Conservation (phyloP, 2,888 invertebrate species). For the Sycophila texana region DNA sequence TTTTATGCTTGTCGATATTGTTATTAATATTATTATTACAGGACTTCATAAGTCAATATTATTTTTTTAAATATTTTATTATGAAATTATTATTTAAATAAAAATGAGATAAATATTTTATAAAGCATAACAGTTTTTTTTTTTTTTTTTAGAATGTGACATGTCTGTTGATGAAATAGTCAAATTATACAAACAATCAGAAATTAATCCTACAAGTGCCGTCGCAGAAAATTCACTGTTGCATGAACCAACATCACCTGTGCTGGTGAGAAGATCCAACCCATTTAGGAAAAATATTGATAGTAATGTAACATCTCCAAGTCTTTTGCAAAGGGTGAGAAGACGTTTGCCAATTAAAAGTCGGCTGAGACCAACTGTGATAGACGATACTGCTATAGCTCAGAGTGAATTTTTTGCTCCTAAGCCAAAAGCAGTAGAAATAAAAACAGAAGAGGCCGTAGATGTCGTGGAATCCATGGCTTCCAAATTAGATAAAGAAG, state of each 20-base stretch:
- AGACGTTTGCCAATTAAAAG: slow-evolving; percentile 62
- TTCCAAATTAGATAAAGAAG: slow-evolving; percentile 47
- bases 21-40: background rate
- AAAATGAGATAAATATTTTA: too few species aligned
- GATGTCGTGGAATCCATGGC: slow-evolving; percentile 49
- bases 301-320: slow-evolving; percentile 66
- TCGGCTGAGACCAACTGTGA: slow-evolving; percentile 66
- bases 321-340: slow-evolving; percentile 64
- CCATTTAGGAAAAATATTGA: slow-evolving; percentile 63
- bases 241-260: slow-evolving; percentile 59
- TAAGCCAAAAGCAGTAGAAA: slow-evolving; percentile 15
- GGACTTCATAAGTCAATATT: background rate
- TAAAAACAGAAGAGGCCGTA: slow-evolving; percentile 22
- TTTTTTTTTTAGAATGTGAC: slow-evolving; percentile 39
- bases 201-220: slow-evolving; percentile 13
- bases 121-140: background rate
- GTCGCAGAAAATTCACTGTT: slow-evolving; percentile 7
- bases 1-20: background rate
- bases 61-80: too few species aligned
- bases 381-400: slow-evolving; percentile 63
- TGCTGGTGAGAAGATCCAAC: slow-evolving; percentile 55
- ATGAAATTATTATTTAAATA: too few species aligned
- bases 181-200: slow-evolving; percentile 29
- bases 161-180: slow-evolving; percentile 43
- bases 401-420: slow-evolving; percentile 70